phyloP scores from a whole-genome alignment of 2,888 invertebrate species.

The Dolichomitus sp. region DNA sequence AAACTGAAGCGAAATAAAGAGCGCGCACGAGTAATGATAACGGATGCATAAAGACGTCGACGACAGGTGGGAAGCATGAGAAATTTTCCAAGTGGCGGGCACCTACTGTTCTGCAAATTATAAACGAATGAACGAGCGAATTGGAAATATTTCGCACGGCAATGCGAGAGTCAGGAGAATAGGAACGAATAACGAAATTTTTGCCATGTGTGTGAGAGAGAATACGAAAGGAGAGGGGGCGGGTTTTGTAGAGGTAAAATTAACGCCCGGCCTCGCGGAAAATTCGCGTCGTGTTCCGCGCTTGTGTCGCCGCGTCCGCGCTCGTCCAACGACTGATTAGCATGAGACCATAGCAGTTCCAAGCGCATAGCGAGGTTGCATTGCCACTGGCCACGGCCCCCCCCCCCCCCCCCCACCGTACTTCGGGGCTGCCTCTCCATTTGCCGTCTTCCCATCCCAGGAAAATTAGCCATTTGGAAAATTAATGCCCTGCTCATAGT shows the following conservation, averaged over 20 bases:
- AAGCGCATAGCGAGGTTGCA: constrained; percentile 17
- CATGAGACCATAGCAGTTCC: constrained; percentile 47
- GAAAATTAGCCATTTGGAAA: constrained; percentile 69
- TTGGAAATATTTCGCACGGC: constrained; percentile 46
- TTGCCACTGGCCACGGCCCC: constrained; percentile 24
- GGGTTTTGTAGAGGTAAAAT: constrained; percentile 51
- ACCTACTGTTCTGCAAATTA: background rate
- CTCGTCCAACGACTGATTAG: constrained; percentile 63
- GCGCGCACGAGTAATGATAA: constrained; percentile 36
- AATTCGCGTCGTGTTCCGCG: constrained; percentile 58
- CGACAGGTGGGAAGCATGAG: constrained; percentile 1
- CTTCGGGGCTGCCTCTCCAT: constrained; percentile 33
- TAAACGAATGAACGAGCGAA: constrained; percentile 33
- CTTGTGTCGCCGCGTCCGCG: constrained; percentile 38
- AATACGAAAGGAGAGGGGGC: background rate
- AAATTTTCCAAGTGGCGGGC: background rate
- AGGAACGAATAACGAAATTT: constrained; percentile 17
- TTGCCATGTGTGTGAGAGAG: constrained; percentile 3
- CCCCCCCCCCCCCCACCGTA: constrained; percentile 7
- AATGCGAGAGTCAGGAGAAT: background rate
- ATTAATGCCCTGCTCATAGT: constrained; percentile 61
- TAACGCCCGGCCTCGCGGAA: constrained; percentile 63
- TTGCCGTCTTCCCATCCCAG: constrained; percentile 44
- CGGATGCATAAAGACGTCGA: constrained; percentile 34
- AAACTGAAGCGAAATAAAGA: constrained; percentile 35